phyloP scores from a whole-genome alignment of 2,113 vertebrate species.

The Scatophagus argus region DNA sequence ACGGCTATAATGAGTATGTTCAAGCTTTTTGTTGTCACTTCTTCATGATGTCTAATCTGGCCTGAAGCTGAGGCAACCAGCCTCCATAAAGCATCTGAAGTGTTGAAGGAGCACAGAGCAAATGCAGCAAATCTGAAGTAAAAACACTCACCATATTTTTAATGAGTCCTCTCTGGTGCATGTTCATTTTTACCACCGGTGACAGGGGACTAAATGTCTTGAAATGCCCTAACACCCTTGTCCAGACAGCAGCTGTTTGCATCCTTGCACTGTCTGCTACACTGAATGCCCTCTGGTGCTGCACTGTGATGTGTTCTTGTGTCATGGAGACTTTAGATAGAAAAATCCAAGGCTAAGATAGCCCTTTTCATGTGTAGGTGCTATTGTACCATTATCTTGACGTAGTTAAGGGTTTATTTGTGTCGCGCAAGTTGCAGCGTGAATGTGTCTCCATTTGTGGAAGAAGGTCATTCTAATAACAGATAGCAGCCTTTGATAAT shows the following conservation, averaged over 20 bases:
- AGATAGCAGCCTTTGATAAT: conserved; percentile 10
- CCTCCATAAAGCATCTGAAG: conserved; percentile 1
- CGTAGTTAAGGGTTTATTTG: not conserved
- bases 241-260: not conserved
- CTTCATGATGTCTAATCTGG: not conserved
- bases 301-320: not conserved
- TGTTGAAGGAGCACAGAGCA: not conserved
- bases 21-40: not conserved
- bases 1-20: not conserved
- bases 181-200: not conserved
- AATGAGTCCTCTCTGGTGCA: not conserved
- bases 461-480: conserved; percentile 26
- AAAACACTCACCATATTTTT: not conserved
- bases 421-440: not conserved
- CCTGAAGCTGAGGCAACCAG: not conserved
- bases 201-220: not conserved
- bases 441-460: conserved; percentile 8
- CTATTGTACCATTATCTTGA: not conserved
- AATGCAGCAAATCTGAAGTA: not conserved
- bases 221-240: not conserved
- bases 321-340: not conserved
- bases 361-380: not conserved
- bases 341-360: not conserved
- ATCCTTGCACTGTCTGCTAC: not conserved
- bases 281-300: not conserved